phyloP scores from a whole-genome alignment of 2,113 vertebrate species.

The Leptocoma aspasia region DNA sequence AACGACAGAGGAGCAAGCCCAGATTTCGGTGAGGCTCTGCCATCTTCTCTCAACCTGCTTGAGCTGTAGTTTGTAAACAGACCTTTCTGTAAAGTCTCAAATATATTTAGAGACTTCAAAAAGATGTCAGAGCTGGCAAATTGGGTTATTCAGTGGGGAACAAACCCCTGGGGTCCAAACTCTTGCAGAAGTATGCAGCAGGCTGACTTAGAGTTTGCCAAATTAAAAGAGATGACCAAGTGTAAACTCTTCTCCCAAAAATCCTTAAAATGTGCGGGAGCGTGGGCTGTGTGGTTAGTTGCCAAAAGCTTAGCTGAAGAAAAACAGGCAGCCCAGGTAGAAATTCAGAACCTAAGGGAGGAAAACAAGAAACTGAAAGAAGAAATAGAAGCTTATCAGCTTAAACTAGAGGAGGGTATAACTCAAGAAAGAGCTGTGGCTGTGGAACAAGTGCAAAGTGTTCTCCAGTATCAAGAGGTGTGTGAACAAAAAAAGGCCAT shows the following conservation, averaged over 20 bases:
- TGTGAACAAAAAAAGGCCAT: slow-evolving; percentile 35
- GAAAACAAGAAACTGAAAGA: slow-evolving; percentile 31
- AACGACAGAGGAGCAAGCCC: not conserved
- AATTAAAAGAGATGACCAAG: slow-evolving; percentile 13
- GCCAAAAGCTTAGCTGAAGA: slow-evolving; percentile 18
- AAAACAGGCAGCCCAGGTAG: slow-evolving; percentile 2
- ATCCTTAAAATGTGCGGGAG: slow-evolving; percentile 44
- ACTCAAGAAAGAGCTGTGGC: not conserved
- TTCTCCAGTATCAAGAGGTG: slow-evolving; percentile 13
- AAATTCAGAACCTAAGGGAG: slow-evolving; percentile 20
- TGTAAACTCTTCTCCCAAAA: slow-evolving; percentile 33
- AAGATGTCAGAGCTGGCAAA: slow-evolving; percentile 39
- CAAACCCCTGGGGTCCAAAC: slow-evolving; percentile 31
- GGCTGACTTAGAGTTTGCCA: slow-evolving; percentile 39
- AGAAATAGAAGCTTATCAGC: slow-evolving; percentile 12
- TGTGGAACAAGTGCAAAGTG: not conserved
- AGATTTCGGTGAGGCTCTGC: not conserved
- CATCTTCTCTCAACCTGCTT: not conserved
- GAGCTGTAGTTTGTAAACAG: not conserved
- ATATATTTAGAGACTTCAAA: not conserved
- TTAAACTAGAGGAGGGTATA: slow-evolving; percentile 5
- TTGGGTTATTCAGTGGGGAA: slow-evolving; percentile 44
- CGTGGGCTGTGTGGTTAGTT: slow-evolving; percentile 32
- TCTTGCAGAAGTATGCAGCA: slow-evolving; percentile 52
- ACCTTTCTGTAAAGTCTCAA: not conserved